Conservation (phyloP, 2,888 invertebrate genomes). For the Nasonovia ribisnigri region DNA sequence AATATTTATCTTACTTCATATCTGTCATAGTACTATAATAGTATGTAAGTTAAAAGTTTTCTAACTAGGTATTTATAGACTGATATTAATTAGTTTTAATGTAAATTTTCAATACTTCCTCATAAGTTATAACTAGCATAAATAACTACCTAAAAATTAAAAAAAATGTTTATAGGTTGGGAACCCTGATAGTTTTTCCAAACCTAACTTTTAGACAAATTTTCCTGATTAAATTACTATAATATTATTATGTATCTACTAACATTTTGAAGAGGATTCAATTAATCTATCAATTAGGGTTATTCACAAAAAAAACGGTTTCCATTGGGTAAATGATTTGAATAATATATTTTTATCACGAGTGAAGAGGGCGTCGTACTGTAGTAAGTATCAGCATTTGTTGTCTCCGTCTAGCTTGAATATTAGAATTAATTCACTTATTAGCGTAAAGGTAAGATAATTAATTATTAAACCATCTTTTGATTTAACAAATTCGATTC, state of each 20-base stretch:
- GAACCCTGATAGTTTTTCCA: background rate
- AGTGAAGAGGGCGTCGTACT: background rate
- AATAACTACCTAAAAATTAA: background rate
- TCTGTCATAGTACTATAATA: background rate
- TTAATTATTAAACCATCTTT: too few relatives aligned
- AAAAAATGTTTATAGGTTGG: background rate
- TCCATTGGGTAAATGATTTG: background rate
- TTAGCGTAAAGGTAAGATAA: too few relatives aligned
- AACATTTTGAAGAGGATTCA: background rate
- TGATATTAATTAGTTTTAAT: background rate
- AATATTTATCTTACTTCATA: background rate
- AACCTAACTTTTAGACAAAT: background rate
- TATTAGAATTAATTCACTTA: too few relatives aligned
- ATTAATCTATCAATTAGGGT: background rate
- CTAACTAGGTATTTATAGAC: background rate
- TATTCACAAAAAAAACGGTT: background rate
- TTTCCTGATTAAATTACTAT: background rate
- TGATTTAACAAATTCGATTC: too few relatives aligned
- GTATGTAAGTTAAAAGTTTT: background rate
- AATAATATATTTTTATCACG: background rate
- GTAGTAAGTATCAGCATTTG: background rate
- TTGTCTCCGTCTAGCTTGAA: background rate
- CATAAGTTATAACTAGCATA: background rate
- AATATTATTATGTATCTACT: background rate
- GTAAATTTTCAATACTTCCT: background rate